Evolutionary conservation across 2,797 vertebrate species (phyloP), one percentile per base, ranked within the genome.

Genomic region (Gallinago stenura): DNA sequence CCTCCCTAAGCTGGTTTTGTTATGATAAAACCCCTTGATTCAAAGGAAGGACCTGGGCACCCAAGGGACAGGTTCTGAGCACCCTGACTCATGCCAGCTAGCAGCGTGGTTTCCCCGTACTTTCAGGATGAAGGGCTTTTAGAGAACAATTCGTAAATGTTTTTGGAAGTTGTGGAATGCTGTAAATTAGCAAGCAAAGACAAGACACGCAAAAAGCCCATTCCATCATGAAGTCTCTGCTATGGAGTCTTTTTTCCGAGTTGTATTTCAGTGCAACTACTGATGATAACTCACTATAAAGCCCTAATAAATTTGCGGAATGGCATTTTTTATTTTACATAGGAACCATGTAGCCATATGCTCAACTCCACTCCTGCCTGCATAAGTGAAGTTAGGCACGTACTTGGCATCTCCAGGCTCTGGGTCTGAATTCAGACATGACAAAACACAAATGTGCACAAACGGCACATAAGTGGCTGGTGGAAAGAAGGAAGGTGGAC

Each of bases 401-500:
- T 95, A 95, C 75, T 95, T 93, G 92, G 95, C 94, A 87, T 94
- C 84, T 95, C 80, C 78, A 95, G 87, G 13, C 51, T 76, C 80
- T 5, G 24, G 3, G 56, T 86, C 77, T 89, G 78, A 93, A 92
- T 71, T 83, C 88, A 95, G 88, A 90, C 93, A 92, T 83, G 93
- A 94, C 91, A 96, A 95, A 96, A 93, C 10, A 89, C 64, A 75
- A 95, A 95, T 53, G 75, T 91, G 86, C 60, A 57, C 45, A 77
- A 89, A 77, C 0, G 93, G 77, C 37, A 39, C 37, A 60, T 71
- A 69, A 78, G 75, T 1, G 33, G 37, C 57, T 83, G 94, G 83
- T 75, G 65, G 73, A 56, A 76, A 72, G 90, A 78, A 64, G 43
- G 65, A 89, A 91, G 91, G 43, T 91, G 70, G 60, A 92, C 81